Percentiles rank a stretch among this genome's conserved stretches.
Evolutionary conservation across 2,888 invertebrate species (phyloP).

Genomic region (Choreutis nemorana): DNA sequence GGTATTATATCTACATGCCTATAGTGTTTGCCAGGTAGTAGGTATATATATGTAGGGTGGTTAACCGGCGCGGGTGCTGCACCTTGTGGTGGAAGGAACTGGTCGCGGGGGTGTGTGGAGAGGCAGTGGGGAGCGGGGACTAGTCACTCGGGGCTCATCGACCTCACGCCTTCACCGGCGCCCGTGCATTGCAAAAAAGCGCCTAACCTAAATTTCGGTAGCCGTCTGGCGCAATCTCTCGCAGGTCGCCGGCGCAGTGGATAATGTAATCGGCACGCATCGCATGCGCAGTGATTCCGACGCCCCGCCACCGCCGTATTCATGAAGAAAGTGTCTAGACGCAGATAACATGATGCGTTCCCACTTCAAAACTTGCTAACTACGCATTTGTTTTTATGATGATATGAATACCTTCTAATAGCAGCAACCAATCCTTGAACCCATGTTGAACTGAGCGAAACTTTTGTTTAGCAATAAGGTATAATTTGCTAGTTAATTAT

Average conservation of each 20-base stretch:
- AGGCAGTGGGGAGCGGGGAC: constrained; percentile 13
- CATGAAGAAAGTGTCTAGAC: constrained; percentile 19
- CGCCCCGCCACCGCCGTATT: constrained; percentile 18
- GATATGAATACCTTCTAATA: too few relatives aligned
- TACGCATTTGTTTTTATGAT: too few relatives aligned
- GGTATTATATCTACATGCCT: constrained; percentile 39
- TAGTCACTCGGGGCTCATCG: constrained; percentile 52
- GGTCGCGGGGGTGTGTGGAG: constrained; percentile 23
- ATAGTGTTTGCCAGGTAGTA: constrained; percentile 63
- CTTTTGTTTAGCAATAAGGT: constrained; percentile 26
- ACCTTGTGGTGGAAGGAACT: constrained; percentile 61
- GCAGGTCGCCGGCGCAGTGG: constrained; percentile 21
- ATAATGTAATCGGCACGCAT: constrained; percentile 39
- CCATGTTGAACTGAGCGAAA: constrained; percentile 30
- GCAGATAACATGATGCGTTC: too few relatives aligned
- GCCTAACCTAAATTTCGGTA: constrained; percentile 61
- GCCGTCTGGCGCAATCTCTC: constrained; percentile 51
- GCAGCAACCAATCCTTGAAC: constrained; percentile 45
- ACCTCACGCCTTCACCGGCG: constrained; percentile 28
- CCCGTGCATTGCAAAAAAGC: constrained; percentile 46
- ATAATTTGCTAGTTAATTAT: constrained; percentile 27
- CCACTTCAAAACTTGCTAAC: too few relatives aligned
- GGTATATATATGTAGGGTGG: constrained; percentile 49
- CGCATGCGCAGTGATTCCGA: neutral
- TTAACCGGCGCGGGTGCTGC: constrained; percentile 45